Evolutionary conservation across 2,888 invertebrate genomes (phyloP), one percentile per base, ranked within the genome.

Genomic region (Phortica magna): DNA sequence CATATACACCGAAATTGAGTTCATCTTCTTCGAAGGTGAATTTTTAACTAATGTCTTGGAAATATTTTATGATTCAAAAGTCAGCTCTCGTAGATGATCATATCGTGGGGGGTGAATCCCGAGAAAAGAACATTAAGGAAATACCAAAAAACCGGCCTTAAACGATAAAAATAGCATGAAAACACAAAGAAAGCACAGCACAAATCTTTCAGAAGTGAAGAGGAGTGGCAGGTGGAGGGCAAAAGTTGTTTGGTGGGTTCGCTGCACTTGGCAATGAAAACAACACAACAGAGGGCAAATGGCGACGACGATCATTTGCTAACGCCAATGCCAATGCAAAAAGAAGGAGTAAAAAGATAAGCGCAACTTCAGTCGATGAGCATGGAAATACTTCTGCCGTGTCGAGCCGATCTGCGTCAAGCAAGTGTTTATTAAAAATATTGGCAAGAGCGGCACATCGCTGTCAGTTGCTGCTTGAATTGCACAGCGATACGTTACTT

Each of bases 181-280:
- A 55, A n/a, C 14, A 0, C n/a, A 14, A n/a, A 55, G 17, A 17
- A 17, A 14, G 17, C 7, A 1, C 7, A 55, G 14, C n/a, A 17
- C 55, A 17, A 7, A 7, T 9, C n/a, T 55, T 9, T 55, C 64
- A 31, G 31, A 22, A 31, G 64, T 12, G 31, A 22, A 64, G 64
- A 64, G 31, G 7, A 14, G 7, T 39, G 9, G 64, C 19, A 64
- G 31, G 14, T 14, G 7, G 10, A 22, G 22, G n/a, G n/a, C 14
- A 65, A 65, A 65, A 65, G 65, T 41, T 7, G 65, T 65, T 41
- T 65, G 65, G 65, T 65, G 14, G 17, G 65, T 64, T 65, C 41
- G 17, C 41, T 65, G 59, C 65, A 4, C 65, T 41, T 59, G 59
- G 59, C 59, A 59, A 19, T 59, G 59, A 59, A 19, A 1, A 17